Conservation (phyloP, 2,113 vertebrate genomes). For the Galeopterus variegatus region DNA sequence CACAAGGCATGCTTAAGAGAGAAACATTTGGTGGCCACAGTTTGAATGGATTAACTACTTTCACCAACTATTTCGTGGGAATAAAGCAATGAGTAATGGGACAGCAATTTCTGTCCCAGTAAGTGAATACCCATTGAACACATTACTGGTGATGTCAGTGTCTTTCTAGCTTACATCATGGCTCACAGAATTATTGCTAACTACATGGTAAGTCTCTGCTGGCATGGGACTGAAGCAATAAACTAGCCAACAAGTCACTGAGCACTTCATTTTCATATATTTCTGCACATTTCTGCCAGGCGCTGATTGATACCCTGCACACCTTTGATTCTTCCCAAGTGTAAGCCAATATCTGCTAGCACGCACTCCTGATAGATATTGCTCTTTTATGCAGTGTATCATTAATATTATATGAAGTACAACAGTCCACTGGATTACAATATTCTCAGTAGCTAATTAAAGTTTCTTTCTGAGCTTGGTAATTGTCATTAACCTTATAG, state of each 20-base stretch:
- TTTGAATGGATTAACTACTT: background rate
- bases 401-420: background rate
- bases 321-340: background rate
- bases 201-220: background rate
- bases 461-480: constrained; percentile 45
- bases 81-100: background rate
- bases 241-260: background rate
- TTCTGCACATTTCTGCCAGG: background rate
- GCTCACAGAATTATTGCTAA: background rate
- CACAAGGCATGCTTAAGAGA: background rate
- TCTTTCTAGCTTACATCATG: background rate
- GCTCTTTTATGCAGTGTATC: background rate
- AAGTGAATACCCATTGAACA: background rate
- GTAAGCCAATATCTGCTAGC: background rate
- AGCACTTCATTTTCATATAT: background rate
- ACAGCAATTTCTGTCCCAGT: background rate
- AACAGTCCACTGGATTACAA: background rate
- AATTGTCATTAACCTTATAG: background rate
- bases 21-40: background rate
- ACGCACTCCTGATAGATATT: background rate
- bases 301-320: background rate
- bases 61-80: background rate
- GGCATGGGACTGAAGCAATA: background rate
- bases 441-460: constrained; percentile 9
- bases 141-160: no score